These are phyloP conservation scores for Chymomyza procnemis DNA, from an alignment of 2,888 invertebrate species.

Conservation along the genomic window DNA sequence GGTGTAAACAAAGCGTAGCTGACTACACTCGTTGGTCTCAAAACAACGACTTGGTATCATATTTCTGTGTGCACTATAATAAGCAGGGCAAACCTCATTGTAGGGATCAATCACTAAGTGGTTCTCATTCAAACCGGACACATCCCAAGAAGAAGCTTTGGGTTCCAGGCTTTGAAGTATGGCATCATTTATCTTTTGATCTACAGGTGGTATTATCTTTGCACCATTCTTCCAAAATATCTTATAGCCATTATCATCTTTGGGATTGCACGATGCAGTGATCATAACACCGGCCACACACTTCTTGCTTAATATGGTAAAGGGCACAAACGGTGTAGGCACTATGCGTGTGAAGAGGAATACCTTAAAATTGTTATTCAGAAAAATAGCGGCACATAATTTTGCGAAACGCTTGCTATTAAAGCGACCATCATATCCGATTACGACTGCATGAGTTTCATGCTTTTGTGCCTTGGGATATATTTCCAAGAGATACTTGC, in stretches of 20 bases:
- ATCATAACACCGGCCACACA: constrained; percentile 94
- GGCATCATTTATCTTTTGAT: constrained; percentile 88
- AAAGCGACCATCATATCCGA: constrained; percentile 95
- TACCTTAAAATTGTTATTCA: constrained; percentile 87
- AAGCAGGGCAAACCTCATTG: constrained; percentile 83
- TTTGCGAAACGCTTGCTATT: constrained; percentile 91
- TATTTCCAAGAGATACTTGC: constrained; percentile 84
- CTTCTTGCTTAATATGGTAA: constrained; percentile 85
- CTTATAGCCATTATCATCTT: constrained; percentile 97
- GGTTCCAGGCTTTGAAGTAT: constrained; percentile 91
- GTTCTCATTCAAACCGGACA: constrained; percentile 80
- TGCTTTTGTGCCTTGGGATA: constrained; percentile 80
- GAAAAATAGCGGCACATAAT: constrained; percentile 90
- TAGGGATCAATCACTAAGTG: constrained; percentile 85
- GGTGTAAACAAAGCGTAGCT: constrained; percentile 90
- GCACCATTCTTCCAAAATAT: constrained; percentile 97
- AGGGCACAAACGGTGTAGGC: constrained; percentile 97
- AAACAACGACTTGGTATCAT: constrained; percentile 81
- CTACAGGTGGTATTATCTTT: constrained; percentile 95
- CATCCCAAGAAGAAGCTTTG: constrained; percentile 88
- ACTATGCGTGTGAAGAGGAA: constrained; percentile 89
- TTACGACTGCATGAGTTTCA: constrained; percentile 85
- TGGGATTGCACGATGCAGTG: constrained; percentile 96
- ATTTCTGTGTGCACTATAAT: constrained; percentile 82
- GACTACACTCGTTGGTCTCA: constrained; percentile 80